phyloP scores from a whole-genome alignment of 2,888 invertebrate species.

The Yponomeuta malinellus region DNA sequence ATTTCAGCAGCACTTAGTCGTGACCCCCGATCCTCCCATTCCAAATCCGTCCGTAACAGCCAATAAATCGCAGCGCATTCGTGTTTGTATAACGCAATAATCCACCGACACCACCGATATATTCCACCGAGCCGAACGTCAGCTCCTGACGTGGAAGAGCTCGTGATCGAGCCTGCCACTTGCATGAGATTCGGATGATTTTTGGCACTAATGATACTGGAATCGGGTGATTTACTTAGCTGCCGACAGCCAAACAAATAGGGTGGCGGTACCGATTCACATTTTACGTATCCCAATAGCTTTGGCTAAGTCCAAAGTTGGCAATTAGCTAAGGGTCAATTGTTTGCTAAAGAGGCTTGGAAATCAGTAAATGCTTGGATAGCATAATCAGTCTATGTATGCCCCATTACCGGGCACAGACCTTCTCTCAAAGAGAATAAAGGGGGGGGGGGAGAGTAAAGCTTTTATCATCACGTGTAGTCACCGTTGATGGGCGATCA shows the following conservation, averaged over 20 bases:
- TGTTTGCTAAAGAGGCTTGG: no score
- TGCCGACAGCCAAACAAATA: background rate
- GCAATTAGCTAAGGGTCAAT: background rate
- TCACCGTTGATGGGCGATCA: no score
- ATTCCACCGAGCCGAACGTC: background rate
- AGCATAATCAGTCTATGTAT: no score
- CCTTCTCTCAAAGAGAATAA: no score
- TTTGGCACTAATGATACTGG: background rate
- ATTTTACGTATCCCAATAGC: background rate
- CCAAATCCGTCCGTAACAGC: background rate
- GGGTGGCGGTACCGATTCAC: background rate
- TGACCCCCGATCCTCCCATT: background rate
- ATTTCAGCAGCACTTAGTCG: background rate
- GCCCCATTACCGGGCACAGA: no score
- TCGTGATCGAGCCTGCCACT: background rate
- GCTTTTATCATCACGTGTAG: no score
- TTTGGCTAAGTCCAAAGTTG: no score
- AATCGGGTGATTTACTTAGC: background rate
- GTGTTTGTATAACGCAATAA: constrained; percentile 1
- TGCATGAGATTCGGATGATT: background rate
- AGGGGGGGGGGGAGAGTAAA: no score
- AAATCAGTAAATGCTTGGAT: no score
- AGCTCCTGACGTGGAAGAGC: background rate
- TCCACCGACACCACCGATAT: background rate
- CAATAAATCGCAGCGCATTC: background rate